phyloP scores from a whole-genome alignment of 2,888 invertebrate genomes.

The Saturnia japonica region DNA sequence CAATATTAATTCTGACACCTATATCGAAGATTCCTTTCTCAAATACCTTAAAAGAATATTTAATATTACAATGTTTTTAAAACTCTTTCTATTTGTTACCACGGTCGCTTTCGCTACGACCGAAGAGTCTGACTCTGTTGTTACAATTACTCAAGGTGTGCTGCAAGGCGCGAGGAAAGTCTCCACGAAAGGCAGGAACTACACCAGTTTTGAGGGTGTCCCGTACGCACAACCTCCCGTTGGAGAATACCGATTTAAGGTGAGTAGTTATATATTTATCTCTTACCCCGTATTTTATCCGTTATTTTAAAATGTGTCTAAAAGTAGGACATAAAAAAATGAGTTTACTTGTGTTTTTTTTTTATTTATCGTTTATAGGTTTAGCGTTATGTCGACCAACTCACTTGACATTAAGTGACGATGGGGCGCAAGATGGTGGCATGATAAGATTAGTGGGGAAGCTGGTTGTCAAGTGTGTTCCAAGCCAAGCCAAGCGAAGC shows the following conservation, averaged over 20 bases:
- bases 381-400: too few relatives aligned
- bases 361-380: too few relatives aligned
- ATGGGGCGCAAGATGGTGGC: too few relatives aligned
- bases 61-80: constrained; percentile 26
- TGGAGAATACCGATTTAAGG: constrained; percentile 83
- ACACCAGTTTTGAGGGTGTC: constrained; percentile 84
- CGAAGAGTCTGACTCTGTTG: constrained; percentile 56
- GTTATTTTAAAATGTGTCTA: not conserved
- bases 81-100: constrained; percentile 44
- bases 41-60: not conserved
- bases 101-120: constrained; percentile 37
- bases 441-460: too few relatives aligned
- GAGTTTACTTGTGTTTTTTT: too few relatives aligned
- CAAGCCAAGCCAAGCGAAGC: too few relatives aligned
- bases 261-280: constrained; percentile 39
- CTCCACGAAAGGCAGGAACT: constrained; percentile 66
- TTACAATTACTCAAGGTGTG: constrained; percentile 59
- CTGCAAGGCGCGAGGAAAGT: constrained; percentile 67
- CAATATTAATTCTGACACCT: not conserved
- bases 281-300: not conserved
- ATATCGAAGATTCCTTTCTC: not conserved
- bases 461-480: too few relatives aligned
- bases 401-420: too few relatives aligned
- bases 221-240: constrained; percentile 86
- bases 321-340: too few relatives aligned